These are phyloP conservation scores for Hippasteria phrygiana DNA, from an alignment of 53 echinoderm and acorn worm genomes.

Conservation along the genomic window DNA sequence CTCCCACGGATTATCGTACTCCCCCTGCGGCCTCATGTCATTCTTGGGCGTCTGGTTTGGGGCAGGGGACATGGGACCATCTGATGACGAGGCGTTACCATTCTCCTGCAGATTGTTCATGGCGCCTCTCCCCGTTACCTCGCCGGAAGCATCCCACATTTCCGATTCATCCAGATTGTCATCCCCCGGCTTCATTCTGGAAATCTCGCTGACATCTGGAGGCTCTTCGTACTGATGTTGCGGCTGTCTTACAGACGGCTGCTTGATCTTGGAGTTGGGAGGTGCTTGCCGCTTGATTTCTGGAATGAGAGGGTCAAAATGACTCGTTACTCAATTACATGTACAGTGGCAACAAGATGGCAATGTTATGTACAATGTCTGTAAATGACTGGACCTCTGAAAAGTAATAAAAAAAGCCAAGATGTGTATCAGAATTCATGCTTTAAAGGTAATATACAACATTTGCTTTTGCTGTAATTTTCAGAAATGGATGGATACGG, in stretches of 20 bases:
- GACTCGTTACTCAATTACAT: too few species aligned
- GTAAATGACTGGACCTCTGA: too few species aligned
- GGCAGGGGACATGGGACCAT: conserved; percentile 56
- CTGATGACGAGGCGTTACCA: conserved; percentile 40
- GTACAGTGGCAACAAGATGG: too few species aligned
- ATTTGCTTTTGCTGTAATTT: too few species aligned
- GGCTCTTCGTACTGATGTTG: conserved; percentile 85
- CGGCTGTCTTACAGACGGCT: conserved; percentile 8
- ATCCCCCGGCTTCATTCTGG: conserved; percentile 8
- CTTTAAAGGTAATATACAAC: too few species aligned
- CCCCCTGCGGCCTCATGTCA: conserved; percentile 85
- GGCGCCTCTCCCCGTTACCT: too few species aligned
- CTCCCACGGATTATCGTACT: conserved; percentile 99
- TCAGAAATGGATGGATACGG: too few species aligned
- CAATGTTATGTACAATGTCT: too few species aligned
- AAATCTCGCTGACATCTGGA: conserved; percentile 45
- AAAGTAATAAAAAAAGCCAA: too few species aligned
- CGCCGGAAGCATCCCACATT: background rate
- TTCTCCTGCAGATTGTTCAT: conserved; percentile 28
- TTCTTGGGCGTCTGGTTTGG: conserved; percentile 88
- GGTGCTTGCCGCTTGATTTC: conserved; percentile 28
- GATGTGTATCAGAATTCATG: too few species aligned
- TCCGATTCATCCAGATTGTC: conserved; percentile 41
- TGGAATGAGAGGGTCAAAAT: background rate
- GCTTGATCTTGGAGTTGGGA: conserved; percentile 13